Percentiles rank a stretch among this genome's conserved stretches.
Evolutionary conservation across 2,113 vertebrate genomes (phyloP).

Genomic region (Nycticryphes semicollaris): DNA sequence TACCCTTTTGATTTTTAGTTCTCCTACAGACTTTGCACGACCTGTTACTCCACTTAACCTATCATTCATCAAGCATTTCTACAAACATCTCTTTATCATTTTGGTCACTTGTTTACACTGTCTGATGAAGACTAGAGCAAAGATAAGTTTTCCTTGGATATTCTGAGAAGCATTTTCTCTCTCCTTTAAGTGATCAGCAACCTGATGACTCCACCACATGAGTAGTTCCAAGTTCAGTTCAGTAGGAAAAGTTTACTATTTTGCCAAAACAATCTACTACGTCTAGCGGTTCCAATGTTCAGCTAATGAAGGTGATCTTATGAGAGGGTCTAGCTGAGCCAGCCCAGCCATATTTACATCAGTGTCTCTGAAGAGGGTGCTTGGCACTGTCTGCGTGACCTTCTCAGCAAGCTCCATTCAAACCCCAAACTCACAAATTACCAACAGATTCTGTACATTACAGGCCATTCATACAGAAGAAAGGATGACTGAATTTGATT

Average conservation of each 20-base stretch:
- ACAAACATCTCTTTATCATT: neutral
- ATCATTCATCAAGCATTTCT: neutral
- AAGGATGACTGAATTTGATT: constrained; percentile 7
- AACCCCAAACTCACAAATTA: constrained; percentile 12
- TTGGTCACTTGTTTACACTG: neutral
- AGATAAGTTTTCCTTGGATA: neutral
- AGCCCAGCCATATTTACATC: neutral
- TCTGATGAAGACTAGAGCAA: neutral
- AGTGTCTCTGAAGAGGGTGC: neutral
- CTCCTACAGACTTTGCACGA: neutral
- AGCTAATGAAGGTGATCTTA: neutral
- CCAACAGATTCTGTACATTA: constrained; percentile 18
- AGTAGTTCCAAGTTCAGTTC: neutral
- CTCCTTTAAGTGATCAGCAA: neutral
- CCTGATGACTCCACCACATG: neutral
- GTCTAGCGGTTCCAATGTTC: neutral
- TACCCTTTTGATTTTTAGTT: neutral
- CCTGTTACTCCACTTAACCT: neutral
- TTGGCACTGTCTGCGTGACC: neutral
- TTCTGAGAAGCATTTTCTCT: neutral
- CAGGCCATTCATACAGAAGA: neutral
- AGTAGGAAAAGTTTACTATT: neutral
- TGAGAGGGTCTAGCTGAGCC: fast-evolving
- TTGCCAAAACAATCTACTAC: neutral
- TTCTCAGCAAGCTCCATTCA: neutral